These are phyloP conservation scores for Stomorhina lunata DNA, from an alignment of 2,888 invertebrate genomes.

Conservation along the genomic window DNA sequence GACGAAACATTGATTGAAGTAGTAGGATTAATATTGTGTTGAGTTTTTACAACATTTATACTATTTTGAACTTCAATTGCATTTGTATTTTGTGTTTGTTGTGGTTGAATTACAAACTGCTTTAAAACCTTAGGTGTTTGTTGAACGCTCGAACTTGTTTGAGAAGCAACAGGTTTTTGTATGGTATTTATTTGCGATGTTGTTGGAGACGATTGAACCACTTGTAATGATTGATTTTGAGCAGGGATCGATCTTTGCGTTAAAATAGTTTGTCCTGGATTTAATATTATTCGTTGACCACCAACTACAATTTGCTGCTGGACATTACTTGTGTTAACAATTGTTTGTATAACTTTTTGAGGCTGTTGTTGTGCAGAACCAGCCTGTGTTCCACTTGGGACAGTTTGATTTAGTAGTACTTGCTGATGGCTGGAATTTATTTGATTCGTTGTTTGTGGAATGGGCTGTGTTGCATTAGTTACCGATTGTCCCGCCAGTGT, in stretches of 20 bases:
- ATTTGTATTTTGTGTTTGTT: constrained; percentile 64
- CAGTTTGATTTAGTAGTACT: constrained; percentile 70
- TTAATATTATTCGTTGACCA: constrained; percentile 78
- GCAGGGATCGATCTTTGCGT: constrained; percentile 76
- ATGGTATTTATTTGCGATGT: constrained; percentile 65
- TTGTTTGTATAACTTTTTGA: constrained; percentile 79
- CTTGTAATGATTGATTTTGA: constrained; percentile 74
- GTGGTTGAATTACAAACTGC: constrained; percentile 73
- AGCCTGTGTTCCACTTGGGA: constrained; percentile 20
- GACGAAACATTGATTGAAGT: constrained; percentile 48
- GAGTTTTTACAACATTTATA: constrained; percentile 62
- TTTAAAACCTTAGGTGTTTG: constrained; percentile 72
- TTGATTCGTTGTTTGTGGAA: constrained; percentile 62
- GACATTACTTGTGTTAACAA: constrained; percentile 78
- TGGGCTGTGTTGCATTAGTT: constrained; percentile 43
- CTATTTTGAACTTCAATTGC: constrained; percentile 75
- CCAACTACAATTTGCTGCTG: constrained; percentile 80
- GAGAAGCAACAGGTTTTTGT: constrained; percentile 64
- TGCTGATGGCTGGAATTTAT: constrained; percentile 68
- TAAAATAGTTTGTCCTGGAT: constrained; percentile 79
- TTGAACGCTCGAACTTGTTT: constrained; percentile 66
- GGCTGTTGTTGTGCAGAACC: constrained; percentile 70
- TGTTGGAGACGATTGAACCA: constrained; percentile 67
- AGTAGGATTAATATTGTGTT: constrained; percentile 69
- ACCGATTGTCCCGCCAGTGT: constrained; percentile 68